Evolutionary conservation across 92 coral and sea anemone genomes (phyloP).

Genomic region (Diadumene lineata): DNA sequence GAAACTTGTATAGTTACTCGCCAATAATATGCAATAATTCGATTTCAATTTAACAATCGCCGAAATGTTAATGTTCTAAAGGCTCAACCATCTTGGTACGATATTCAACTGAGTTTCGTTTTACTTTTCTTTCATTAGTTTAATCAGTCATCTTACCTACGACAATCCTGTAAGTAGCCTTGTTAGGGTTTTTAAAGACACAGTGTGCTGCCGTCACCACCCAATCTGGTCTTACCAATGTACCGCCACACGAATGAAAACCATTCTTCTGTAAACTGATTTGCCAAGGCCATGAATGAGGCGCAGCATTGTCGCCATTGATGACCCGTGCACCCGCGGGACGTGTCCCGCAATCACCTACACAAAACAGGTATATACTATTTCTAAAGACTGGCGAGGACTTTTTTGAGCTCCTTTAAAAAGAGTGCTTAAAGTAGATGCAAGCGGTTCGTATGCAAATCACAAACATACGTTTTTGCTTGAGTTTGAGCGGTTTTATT

Average conservation of each 20-base stretch:
- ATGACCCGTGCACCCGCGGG: constrained; percentile 60
- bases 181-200: constrained; percentile 52
- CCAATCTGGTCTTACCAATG: constrained; percentile 63
- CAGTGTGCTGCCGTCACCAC: constrained; percentile 77
- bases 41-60: no score
- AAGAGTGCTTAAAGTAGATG: no score
- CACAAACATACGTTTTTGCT: no score
- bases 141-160: constrained; percentile 43
- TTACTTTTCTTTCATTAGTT: no score
- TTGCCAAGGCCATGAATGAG: constrained; percentile 82
- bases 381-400: neutral
- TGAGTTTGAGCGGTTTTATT: no score
- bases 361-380: neutral
- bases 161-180: constrained; percentile 59
- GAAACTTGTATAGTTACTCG: no score
- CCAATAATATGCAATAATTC: no score
- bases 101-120: no score
- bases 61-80: no score
- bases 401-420: no score
- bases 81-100: no score
- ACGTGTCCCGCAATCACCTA: constrained; percentile 71
- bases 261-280: constrained; percentile 51
- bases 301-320: constrained; percentile 56
- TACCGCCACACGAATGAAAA: constrained; percentile 66
- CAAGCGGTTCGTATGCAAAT: no score